Percentiles rank a stretch among this genome's conserved stretches.
Evolutionary conservation across 2,888 invertebrate species (phyloP).

Genomic region (Rhagophthalmus giganteus): DNA sequence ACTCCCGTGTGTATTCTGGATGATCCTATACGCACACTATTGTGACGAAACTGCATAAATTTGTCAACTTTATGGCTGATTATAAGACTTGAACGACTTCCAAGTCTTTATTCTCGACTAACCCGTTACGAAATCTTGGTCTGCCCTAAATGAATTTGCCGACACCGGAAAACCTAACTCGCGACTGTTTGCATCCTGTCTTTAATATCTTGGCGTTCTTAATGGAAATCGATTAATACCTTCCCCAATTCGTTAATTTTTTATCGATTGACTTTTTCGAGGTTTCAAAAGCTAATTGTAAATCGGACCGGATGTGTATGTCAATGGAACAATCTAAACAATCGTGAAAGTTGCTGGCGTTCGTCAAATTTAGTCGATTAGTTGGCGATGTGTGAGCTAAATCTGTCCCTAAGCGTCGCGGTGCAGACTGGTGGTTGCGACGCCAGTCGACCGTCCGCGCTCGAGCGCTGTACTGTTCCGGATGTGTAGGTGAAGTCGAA

Average conservation of each 20-base stretch:
- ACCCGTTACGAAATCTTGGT: constrained; percentile 1
- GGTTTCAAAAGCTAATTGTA: constrained; percentile 4
- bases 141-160: constrained; percentile 4
- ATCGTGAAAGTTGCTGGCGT: constrained; percentile 37
- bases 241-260: too few relatives aligned
- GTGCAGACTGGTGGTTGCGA: constrained; percentile 41
- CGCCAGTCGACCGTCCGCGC: constrained; percentile 28
- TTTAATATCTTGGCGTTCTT: too few relatives aligned
- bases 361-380: constrained; percentile 51
- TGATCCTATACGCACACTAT: not conserved
- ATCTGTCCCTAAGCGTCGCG: constrained; percentile 45
- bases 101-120: constrained; percentile 17
- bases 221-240: too few relatives aligned
- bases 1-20: not conserved
- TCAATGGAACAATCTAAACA: constrained; percentile 26
- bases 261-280: too few relatives aligned
- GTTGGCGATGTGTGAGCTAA: constrained; percentile 46
- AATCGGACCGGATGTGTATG: constrained; percentile 23
- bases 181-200: too few relatives aligned
- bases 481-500: constrained; percentile 25
- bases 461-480: constrained; percentile 25
- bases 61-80: constrained; percentile 19
- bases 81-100: constrained; percentile 21
- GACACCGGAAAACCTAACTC: constrained; percentile 6
- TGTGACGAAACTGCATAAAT: constrained; percentile 10